Base-by-base conservation (phyloP, 1,140 invertebrate genomes). In the Linepithema humile region DNA sequence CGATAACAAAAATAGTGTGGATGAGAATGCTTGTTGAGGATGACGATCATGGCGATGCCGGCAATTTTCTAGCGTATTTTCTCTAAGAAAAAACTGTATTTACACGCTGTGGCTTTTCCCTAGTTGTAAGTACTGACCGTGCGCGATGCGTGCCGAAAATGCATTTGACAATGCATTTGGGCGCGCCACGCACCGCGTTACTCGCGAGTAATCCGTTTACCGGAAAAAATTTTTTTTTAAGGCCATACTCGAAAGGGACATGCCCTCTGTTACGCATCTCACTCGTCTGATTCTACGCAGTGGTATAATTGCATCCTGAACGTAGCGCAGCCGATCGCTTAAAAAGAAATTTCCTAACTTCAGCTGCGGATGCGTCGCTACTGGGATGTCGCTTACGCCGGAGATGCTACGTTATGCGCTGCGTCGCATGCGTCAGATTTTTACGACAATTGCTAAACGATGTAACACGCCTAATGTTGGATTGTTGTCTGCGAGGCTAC, bases 231-330 rank as follows among this genome's bases (percentile, higher is more conserved):
- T 38, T 48, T 59, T 38, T 43, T 86, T 88, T 88, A 88, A 88
- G 86, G 87, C 87, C 87, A 88, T 88, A 83, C 86, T 88, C 74
- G 69, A 88, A 55, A 72, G 55, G 70, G 86, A 80, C 72, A 45
- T 15, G 43, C 2, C 43, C 20, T 48, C 50, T 72, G 26, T 6
- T 26, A 26, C 43, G 45, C 45, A 53, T 29, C 74, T 78, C 40
- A 32, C 62, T 29, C 74, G 23, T 45, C 26, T 35, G 38, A 12
- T 75, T 75, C 40, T 45, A 62, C 40, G 9, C 26, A 23, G 35
- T 17, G 35, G 1, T 40, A 26, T n/a, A n/a, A 9, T 45, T 23
- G 38, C 9, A 60, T n/a, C 35, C 17, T 60, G 29, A 65, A 48
- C 26, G n/a, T 35, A 40, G 60, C 32, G 43, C 32, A 43, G 40